Evolutionary conservation across 2,113 vertebrate genomes (phyloP).

Genomic region (Nestor notabilis): DNA sequence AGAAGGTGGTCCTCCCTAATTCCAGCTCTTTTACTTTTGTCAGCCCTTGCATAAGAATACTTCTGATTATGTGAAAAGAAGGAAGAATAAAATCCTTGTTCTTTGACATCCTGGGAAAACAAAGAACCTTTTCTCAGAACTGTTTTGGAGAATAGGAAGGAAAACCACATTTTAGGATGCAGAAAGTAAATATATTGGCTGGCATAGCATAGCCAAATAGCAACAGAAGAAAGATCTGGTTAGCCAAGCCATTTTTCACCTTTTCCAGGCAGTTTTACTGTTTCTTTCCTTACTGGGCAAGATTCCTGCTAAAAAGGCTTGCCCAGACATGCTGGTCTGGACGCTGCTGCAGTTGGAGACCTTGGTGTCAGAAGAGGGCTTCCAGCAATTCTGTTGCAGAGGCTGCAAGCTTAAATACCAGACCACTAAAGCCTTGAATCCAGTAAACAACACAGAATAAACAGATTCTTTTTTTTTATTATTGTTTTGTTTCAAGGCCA

Average conservation of each 20-base stretch:
- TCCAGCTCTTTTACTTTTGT: neutral
- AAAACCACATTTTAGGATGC: neutral
- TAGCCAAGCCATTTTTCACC: constrained; percentile 28
- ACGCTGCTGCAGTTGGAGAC: neutral
- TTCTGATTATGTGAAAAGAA: neutral
- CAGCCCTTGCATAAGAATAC: neutral
- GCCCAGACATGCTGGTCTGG: neutral
- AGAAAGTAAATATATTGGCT: neutral
- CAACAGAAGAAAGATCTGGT: neutral
- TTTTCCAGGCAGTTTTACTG: constrained; percentile 19
- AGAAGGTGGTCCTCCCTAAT: neutral
- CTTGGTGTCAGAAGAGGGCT: neutral
- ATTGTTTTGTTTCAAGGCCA: neutral
- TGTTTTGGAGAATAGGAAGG: neutral
- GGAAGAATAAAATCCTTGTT: neutral
- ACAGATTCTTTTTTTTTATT: neutral
- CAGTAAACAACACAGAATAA: constrained; percentile 13
- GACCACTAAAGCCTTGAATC: neutral
- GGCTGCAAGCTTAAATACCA: neutral
- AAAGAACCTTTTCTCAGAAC: neutral
- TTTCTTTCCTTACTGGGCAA: neutral
- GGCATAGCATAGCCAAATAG: neutral
- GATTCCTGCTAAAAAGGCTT: neutral
- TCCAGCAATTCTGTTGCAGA: neutral
- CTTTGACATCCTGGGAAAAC: neutral